A percentile compares a stretch with the other conserved stretches of the same genome.
Evolutionary conservation across 2,113 vertebrate species (phyloP).

Genomic region (Otolemur garnettii): DNA sequence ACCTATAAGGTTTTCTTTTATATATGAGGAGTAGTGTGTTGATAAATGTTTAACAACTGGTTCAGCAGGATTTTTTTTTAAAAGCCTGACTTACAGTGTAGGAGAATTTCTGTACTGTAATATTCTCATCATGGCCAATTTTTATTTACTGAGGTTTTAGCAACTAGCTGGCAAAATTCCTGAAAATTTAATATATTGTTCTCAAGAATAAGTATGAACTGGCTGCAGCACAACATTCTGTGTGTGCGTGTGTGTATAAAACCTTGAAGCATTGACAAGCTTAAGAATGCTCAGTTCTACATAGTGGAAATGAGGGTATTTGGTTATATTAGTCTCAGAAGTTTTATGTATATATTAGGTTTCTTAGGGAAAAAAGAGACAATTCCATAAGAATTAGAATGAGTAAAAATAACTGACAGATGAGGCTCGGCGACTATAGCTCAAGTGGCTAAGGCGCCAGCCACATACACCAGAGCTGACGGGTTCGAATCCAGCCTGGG

Average conservation of each 20-base stretch:
- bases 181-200: neutral
- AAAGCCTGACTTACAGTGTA: neutral
- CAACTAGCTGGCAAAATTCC: constrained; percentile 29
- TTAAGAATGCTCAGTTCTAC: constrained; percentile 37
- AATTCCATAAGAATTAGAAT: constrained; percentile 40
- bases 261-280: neutral
- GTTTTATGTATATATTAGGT: constrained; percentile 10
- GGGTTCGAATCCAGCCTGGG: no score
- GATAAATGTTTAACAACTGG: constrained; percentile 53
- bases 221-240: neutral
- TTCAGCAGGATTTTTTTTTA: neutral
- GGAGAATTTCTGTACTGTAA: constrained; percentile 10
- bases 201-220: constrained; percentile 5
- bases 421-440: neutral
- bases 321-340: constrained; percentile 49
- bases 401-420: constrained; percentile 47
- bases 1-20: constrained; percentile 39
- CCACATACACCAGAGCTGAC: no score
- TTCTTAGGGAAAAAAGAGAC: neutral
- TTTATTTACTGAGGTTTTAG: constrained; percentile 36
- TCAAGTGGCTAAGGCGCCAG: no score
- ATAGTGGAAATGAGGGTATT: constrained; percentile 1
- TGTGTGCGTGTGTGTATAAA: neutral
- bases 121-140: neutral
- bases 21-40: neutral